Evolutionary conservation across 2,888 invertebrate genomes (phyloP).

Genomic region (Pollenia angustigena): DNA sequence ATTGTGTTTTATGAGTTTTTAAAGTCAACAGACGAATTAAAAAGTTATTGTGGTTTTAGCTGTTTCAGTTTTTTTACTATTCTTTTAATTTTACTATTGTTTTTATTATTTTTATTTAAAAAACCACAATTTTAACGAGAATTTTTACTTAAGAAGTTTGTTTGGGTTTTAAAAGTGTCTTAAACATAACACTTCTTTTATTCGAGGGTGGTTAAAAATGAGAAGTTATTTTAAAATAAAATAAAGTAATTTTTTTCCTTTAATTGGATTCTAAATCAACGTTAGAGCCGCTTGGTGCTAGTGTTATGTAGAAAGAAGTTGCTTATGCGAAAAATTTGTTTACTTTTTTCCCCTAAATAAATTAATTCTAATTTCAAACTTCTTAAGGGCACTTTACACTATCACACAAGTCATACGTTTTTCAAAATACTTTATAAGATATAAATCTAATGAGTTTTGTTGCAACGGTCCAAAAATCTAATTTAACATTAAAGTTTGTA

Average conservation of each 20-base stretch:
- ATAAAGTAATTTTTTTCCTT: not conserved
- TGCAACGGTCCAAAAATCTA: too few relatives aligned
- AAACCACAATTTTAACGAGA: constrained; percentile 56
- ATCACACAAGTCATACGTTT: too few relatives aligned
- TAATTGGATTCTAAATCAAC: not conserved
- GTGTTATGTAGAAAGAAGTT: too few relatives aligned
- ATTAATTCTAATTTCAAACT: too few relatives aligned
- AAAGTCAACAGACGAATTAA: constrained; percentile 51
- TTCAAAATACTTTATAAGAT: too few relatives aligned
- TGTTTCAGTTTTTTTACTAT: constrained; percentile 39
- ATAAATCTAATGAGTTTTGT: too few relatives aligned
- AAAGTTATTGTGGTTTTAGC: constrained; percentile 63
- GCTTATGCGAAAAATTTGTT: too few relatives aligned
- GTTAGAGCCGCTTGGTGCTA: too few relatives aligned
- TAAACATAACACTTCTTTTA: constrained; percentile 25
- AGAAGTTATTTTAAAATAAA: not conserved
- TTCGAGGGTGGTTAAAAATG: not conserved
- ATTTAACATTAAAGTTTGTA: too few relatives aligned
- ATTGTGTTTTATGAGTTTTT: constrained; percentile 30
- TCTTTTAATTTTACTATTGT: constrained; percentile 31
- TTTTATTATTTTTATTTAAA: constrained; percentile 30
- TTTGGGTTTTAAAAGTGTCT: constrained; percentile 56
- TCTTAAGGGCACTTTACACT: too few relatives aligned
- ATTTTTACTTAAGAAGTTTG: constrained; percentile 37
- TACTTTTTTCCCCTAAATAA: too few relatives aligned